These are phyloP conservation scores for Octopus sinensis DNA, from an alignment of 1,140 invertebrate genomes.

Conservation along the genomic window DNA sequence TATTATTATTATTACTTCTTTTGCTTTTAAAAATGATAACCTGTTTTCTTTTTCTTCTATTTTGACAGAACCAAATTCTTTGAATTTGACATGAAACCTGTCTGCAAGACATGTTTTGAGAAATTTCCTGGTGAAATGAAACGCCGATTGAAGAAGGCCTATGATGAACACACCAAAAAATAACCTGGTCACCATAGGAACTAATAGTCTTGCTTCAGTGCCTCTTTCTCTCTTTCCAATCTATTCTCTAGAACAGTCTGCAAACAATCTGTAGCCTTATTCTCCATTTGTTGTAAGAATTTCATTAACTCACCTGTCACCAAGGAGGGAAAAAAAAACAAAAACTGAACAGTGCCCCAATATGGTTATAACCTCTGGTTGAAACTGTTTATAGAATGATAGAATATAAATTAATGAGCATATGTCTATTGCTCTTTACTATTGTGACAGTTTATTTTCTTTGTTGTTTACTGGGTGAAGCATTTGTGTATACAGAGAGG, in stretches of 20 bases:
- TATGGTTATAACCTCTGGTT: no score
- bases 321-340: no score
- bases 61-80: conserved; percentile 86
- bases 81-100: conserved; percentile 96
- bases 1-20: no score
- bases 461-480: no score
- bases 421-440: no score
- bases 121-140: conserved; percentile 92
- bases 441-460: no score
- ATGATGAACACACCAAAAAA: conserved; percentile 52
- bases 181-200: conserved; percentile 10
- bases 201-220: background rate
- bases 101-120: conserved; percentile 98
- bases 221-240: background rate
- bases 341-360: no score
- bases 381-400: no score
- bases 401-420: no score
- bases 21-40: no score
- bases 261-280: background rate
- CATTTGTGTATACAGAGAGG: no score
- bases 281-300: background rate
- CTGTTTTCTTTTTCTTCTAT: background rate
- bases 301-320: background rate
- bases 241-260: background rate
- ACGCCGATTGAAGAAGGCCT: conserved; percentile 69